Conservation (phyloP, 2,888 invertebrate species). For the Cephalotes varians region DNA sequence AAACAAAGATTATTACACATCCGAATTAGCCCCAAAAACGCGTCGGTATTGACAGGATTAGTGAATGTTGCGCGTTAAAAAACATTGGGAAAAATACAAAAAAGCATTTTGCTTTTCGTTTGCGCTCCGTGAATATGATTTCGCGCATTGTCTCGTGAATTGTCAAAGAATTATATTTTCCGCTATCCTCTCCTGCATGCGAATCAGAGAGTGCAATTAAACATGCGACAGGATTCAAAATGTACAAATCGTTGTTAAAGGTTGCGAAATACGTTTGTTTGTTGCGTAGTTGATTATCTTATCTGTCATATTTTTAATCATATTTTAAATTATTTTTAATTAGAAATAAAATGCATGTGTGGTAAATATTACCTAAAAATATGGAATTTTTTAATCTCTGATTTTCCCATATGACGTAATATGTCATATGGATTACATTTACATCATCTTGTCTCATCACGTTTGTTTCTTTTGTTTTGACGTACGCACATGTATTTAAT, state of each 20-base stretch:
- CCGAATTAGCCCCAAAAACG: slow-evolving; percentile 1
- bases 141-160: background rate
- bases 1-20: background rate
- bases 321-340: too few species aligned
- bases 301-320: slow-evolving; percentile 1
- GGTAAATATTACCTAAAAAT: background rate
- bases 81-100: background rate
- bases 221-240: slow-evolving; percentile 18
- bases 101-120: slow-evolving; percentile 1
- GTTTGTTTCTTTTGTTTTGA: background rate
- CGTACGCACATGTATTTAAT: background rate
- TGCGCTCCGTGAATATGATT: background rate
- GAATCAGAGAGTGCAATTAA: background rate
- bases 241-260: slow-evolving; percentile 21
- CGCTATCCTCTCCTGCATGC: background rate
- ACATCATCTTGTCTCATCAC: background rate
- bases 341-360: background rate
- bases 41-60: slow-evolving; percentile 13
- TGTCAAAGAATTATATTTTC: slow-evolving; percentile 17
- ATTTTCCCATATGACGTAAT: background rate
- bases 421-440: background rate
- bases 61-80: slow-evolving; percentile 7
- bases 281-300: background rate
- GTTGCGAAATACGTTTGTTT: slow-evolving; percentile 1
- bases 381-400: background rate